Conservation (phyloP, 2,888 invertebrate genomes). For the Gastracanthus pulcherrimus region DNA sequence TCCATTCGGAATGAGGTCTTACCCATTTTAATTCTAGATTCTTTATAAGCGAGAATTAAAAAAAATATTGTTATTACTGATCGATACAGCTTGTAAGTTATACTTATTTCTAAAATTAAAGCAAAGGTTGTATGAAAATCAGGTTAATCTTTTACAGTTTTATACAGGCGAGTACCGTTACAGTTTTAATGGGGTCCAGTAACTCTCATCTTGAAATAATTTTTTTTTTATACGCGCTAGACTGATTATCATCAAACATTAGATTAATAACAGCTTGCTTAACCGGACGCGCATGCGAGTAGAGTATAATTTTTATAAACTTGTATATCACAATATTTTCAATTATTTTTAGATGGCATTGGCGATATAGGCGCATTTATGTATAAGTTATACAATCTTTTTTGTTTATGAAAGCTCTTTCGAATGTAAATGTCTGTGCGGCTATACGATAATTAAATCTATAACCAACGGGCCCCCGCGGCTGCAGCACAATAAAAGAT, state of each 20-base stretch:
- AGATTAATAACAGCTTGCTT: conserved; percentile 15
- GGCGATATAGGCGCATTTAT: not conserved
- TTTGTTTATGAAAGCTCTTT: conserved; percentile 1
- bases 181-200: not conserved
- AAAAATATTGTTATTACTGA: not conserved
- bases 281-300: not conserved
- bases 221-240: not conserved
- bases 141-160: not conserved
- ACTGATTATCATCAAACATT: not conserved
- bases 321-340: not conserved
- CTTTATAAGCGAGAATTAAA: too few species aligned
- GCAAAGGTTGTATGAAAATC: not conserved
- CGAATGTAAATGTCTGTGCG: not conserved
- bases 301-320: not conserved
- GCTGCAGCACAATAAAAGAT: not conserved
- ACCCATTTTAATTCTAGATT: too few species aligned
- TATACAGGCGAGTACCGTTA: not conserved
- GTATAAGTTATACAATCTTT: not conserved
- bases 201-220: not conserved
- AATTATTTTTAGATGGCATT: conserved; percentile 31
- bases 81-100: not conserved
- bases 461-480: not conserved
- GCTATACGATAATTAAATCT: not conserved
- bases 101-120: not conserved
- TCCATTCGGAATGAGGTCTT: too few species aligned